Base-by-base conservation (phyloP, 2,113 vertebrate genomes). In the Heterotilapia buettikoferi region DNA sequence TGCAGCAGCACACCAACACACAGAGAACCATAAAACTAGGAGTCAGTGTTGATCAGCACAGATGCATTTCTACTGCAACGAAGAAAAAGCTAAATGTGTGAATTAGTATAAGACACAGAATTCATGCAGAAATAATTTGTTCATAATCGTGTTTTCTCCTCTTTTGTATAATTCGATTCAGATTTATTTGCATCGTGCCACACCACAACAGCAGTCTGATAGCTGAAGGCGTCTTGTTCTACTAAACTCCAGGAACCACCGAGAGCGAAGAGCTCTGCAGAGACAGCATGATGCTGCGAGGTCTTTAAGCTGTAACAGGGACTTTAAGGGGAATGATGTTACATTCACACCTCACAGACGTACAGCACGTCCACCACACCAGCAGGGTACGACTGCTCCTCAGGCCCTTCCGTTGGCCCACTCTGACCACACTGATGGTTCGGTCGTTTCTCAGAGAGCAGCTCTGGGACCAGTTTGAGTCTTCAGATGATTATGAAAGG, bases 391-490 rank as follows among this genome's bases (percentile, higher is more conserved):
- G 19, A 38, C 61, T 38, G 16, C 16, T 33, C 57, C 16, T 61
- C 29, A 1, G 16, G 68, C 21, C 68, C 16, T 26, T 26, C 40
- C 71, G 5, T 29, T 3, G 24, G 71, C 14, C 24, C 40, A 11
- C 43, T 82, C 31, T 14, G 24, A 52, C 5, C 76, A 54, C 47
- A 4, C 9, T 2, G 26, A 36, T 1, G n/a, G 71, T 31, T 79
- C 29, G 2, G 1, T 26, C 11, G n/a, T 9, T 5, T 53, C 80
- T 86, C 8, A 54, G 7, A 47, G 8, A n/a, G 66, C 29, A 79
- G 82, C 63, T 82, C 79, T 43, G 80, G 56, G 61, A 86, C 13
- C 86, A 80, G 61, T 21, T 47, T 43, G 13, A 73, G 24, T 31
- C 21, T 59, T 68, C n/a, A 52, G 33, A 16, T 40, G 50, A 61